Conservation (phyloP, 2,797 vertebrate species). For the Sebastes steindachneri region DNA sequence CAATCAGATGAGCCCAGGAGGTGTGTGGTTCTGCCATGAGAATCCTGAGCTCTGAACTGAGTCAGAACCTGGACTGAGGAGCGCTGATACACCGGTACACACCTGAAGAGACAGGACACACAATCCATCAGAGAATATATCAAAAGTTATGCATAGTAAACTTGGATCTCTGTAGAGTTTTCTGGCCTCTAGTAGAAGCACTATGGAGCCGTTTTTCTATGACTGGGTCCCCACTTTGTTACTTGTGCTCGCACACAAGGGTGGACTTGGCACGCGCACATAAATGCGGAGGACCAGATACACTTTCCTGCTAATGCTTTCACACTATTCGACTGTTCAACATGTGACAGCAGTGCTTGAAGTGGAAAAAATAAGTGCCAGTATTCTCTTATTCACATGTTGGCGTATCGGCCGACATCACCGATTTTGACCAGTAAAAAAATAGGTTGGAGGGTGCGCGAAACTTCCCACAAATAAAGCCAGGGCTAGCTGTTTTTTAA, state of each 20-base stretch:
- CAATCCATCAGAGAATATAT: not conserved
- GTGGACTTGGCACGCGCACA: not conserved
- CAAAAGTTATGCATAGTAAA: not conserved
- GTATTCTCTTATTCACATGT: too few relatives aligned
- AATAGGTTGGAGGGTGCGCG: too few relatives aligned
- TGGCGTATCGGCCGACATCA: too few relatives aligned
- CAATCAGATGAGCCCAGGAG: slow-evolving; percentile 80
- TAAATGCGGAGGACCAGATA: not conserved
- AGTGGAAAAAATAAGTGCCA: too few relatives aligned
- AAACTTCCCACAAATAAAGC: too few relatives aligned
- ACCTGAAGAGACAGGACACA: slow-evolving; percentile 58
- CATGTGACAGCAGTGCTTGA: too few relatives aligned
- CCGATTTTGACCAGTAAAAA: too few relatives aligned
- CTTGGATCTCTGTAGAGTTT: not conserved
- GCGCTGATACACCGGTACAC: slow-evolving; percentile 79
- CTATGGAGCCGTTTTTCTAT: not conserved
- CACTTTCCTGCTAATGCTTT: too few relatives aligned
- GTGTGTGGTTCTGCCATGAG: slow-evolving; percentile 60
- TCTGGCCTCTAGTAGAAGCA: not conserved
- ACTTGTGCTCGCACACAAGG: not conserved
- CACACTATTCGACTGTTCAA: too few relatives aligned
- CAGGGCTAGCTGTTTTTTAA: too few relatives aligned
- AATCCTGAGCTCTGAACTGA: slow-evolving; percentile 75
- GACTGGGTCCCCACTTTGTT: not conserved
- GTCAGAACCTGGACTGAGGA: slow-evolving; percentile 80